phyloP scores from a whole-genome alignment of 1,140 invertebrate species.

The Eulimnadia texana region DNA sequence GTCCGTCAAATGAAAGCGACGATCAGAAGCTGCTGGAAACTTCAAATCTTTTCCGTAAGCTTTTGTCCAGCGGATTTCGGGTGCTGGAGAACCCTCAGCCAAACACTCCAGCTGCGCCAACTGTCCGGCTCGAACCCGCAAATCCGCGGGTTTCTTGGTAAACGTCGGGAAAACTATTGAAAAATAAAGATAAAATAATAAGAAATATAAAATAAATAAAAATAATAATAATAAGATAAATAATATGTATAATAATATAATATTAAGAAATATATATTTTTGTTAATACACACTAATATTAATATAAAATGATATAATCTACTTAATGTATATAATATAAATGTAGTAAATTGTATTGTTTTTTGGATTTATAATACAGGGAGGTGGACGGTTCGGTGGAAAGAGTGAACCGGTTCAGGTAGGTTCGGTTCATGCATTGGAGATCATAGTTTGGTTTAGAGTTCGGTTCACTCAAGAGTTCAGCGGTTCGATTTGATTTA shows the following conservation, averaged over 20 bases:
- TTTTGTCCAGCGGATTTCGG: slow-evolving; percentile 83
- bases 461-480: too few relatives aligned
- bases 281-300: too few relatives aligned
- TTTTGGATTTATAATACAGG: too few relatives aligned
- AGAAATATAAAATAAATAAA: slow-evolving; percentile 20
- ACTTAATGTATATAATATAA: too few relatives aligned
- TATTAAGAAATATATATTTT: too few relatives aligned
- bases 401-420: too few relatives aligned
- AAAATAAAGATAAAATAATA: background rate
- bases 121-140: slow-evolving; percentile 65
- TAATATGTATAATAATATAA: too few relatives aligned
- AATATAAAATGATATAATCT: too few relatives aligned
- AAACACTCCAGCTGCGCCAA: slow-evolving; percentile 79
- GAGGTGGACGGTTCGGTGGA: too few relatives aligned
- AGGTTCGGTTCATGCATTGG: too few relatives aligned
- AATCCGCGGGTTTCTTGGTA: slow-evolving; percentile 64
- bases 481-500: too few relatives aligned
- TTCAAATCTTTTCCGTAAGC: slow-evolving; percentile 66
- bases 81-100: slow-evolving; percentile 68
- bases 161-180: slow-evolving; percentile 68
- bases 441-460: too few relatives aligned
- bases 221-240: slow-evolving; percentile 5
- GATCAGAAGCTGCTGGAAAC: slow-evolving; percentile 87
- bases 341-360: slow-evolving; percentile 22
- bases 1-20: slow-evolving; percentile 75